Conservation (phyloP, 1,140 invertebrate species). For the Penaeus chinensis region DNA sequence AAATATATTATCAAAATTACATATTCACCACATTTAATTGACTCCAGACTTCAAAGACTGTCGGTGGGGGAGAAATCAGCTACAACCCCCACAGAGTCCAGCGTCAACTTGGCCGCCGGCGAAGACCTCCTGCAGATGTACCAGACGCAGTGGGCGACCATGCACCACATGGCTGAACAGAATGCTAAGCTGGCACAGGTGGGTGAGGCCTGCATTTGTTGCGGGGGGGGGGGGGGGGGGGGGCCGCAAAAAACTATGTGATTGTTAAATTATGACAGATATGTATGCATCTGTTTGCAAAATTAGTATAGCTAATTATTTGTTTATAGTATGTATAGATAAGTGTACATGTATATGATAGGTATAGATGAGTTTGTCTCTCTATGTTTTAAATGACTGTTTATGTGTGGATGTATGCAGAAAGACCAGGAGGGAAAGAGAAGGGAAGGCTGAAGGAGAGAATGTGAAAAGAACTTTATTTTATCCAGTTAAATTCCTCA, state of each 20-base stretch:
- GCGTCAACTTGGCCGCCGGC: slow-evolving; percentile 45
- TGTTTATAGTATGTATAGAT: no score
- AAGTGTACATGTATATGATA: no score
- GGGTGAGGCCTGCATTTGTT: background rate
- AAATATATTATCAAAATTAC: background rate
- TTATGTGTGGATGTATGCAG: no score
- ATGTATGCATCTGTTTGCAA: no score
- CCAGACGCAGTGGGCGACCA: slow-evolving; percentile 64
- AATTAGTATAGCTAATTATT: no score
- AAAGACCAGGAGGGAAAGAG: no score
- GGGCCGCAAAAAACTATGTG: background rate
- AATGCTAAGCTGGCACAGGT: slow-evolving; percentile 61
- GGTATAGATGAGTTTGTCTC: no score
- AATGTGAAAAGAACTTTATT: no score
- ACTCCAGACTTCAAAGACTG: slow-evolving; percentile 56
- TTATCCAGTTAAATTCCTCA: background rate
- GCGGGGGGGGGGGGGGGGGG: background rate
- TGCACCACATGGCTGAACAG: slow-evolving; percentile 64
- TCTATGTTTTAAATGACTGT: no score
- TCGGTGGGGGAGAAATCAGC: slow-evolving; percentile 52
- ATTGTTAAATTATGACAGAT: no score
- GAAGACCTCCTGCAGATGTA: slow-evolving; percentile 62
- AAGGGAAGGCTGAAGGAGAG: no score
- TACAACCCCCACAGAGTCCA: slow-evolving; percentile 36
- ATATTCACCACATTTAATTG: background rate